Evolutionary conservation across 1,140 invertebrate genomes (phyloP).

Genomic region (Portunus trituberculatus): DNA sequence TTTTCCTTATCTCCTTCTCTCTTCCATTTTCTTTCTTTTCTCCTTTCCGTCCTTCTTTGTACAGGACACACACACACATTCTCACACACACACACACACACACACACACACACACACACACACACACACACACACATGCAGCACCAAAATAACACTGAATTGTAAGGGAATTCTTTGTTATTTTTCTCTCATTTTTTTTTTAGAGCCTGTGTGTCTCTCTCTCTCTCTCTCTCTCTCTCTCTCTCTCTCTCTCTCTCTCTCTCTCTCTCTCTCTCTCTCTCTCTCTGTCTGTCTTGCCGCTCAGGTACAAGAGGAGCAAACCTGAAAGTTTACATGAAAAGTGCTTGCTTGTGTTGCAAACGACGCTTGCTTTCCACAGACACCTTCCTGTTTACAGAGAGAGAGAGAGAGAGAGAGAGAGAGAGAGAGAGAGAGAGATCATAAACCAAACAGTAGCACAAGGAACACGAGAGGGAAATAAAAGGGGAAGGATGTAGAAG

Average conservation of each 20-base stretch:
- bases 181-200: too few species aligned
- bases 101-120: too few species aligned
- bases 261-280: neutral
- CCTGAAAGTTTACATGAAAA: neutral
- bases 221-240: conserved; percentile 43
- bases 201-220: neutral
- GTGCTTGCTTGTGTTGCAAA: neutral
- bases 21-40: too few species aligned
- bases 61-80: too few species aligned
- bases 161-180: too few species aligned
- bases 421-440: neutral
- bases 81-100: too few species aligned
- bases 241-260: neutral
- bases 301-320: neutral
- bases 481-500: neutral
- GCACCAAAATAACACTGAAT: too few species aligned
- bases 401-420: conserved; percentile 9
- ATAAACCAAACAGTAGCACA: neutral
- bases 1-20: too few species aligned
- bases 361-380: neutral
- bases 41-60: too few species aligned
- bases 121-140: too few species aligned
- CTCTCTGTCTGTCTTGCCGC: conserved; percentile 1
- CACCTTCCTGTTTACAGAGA: conserved; percentile 1
- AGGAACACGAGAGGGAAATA: neutral